Percentiles rank a stretch among this genome's conserved stretches.
Evolutionary conservation across 2,888 invertebrate species (phyloP).

Genomic region (Meandrusa payeni): DNA sequence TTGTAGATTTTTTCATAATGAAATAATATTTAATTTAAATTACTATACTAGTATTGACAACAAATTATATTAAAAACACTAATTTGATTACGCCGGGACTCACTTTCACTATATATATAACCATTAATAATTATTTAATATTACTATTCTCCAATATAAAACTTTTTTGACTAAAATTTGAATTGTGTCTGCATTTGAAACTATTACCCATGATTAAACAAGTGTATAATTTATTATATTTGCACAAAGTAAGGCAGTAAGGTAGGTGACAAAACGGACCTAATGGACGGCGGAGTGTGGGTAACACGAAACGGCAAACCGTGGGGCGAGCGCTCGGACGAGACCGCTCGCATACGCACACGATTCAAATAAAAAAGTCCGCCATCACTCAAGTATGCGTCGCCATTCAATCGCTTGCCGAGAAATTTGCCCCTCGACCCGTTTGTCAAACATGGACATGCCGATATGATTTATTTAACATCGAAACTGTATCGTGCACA

Average conservation of each 20-base stretch:
- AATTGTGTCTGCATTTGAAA: too few species aligned
- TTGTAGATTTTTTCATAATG: too few species aligned
- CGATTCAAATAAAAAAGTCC: conserved; percentile 81
- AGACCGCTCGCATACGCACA: conserved; percentile 76
- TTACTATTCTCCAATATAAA: too few species aligned
- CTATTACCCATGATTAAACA: too few species aligned
- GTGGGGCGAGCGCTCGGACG: conserved; percentile 42
- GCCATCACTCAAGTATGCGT: conserved; percentile 79
- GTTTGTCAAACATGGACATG: conserved; percentile 49
- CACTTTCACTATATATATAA: too few species aligned
- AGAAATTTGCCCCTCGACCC: conserved; percentile 61
- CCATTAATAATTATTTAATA: too few species aligned
- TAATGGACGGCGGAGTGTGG: conserved; percentile 10
- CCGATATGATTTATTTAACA: conserved; percentile 21
- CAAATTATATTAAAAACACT: too few species aligned
- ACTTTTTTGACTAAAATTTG: too few species aligned
- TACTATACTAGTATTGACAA: too few species aligned
- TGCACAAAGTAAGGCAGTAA: conserved; percentile 4
- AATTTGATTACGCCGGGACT: too few species aligned
- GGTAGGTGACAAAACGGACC: neutral
- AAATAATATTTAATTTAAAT: too few species aligned
- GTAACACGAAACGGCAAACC: conserved; percentile 25
- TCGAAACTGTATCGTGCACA: neutral
- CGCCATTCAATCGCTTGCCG: conserved; percentile 73
- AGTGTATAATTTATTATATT: too few species aligned